A percentile compares a stretch with the other conserved stretches of the same genome.
These are phyloP conservation scores for Strigamia maritima DNA, from an alignment of 2,888 invertebrate genomes.

Conservation along the genomic window DNA sequence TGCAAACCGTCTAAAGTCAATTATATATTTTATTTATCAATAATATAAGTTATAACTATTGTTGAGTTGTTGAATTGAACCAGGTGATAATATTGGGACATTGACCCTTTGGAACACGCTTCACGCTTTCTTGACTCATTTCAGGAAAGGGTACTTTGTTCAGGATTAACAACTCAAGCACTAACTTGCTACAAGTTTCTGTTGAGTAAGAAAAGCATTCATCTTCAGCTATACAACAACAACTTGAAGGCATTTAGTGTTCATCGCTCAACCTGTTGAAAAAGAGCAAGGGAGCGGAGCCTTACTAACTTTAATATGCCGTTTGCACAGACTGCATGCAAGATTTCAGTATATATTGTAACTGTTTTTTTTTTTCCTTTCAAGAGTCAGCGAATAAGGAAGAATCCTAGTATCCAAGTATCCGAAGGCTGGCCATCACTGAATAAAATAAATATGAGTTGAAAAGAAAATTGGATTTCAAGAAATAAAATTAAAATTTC, in stretches of 20 bases:
- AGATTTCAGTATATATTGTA: too few relatives aligned
- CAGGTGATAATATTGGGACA: background rate
- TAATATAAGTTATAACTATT: background rate
- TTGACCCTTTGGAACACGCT: background rate
- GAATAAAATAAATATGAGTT: too few relatives aligned
- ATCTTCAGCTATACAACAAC: background rate
- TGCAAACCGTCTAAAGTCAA: background rate
- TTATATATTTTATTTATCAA: background rate
- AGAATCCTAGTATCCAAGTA: too few relatives aligned
- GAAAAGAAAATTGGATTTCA: too few relatives aligned
- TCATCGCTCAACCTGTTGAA: too few relatives aligned
- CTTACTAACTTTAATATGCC: too few relatives aligned
- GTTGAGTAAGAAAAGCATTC: background rate
- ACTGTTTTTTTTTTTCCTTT: too few relatives aligned
- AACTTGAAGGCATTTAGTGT: background rate
- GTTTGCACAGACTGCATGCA: too few relatives aligned
- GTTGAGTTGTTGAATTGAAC: background rate
- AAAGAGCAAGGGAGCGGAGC: too few relatives aligned
- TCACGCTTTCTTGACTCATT: background rate
- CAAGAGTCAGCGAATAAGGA: too few relatives aligned
- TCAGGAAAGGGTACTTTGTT: conserved; percentile 7
- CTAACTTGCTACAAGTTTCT: background rate
- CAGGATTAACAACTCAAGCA: conserved; percentile 11
- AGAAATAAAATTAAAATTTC: too few relatives aligned
- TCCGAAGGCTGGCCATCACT: too few relatives aligned